A percentile compares a stretch with the other conserved stretches of the same genome.
These are phyloP conservation scores for Drosophila watanabei DNA, from an alignment of 1,140 invertebrate species.

Conservation along the genomic window DNA sequence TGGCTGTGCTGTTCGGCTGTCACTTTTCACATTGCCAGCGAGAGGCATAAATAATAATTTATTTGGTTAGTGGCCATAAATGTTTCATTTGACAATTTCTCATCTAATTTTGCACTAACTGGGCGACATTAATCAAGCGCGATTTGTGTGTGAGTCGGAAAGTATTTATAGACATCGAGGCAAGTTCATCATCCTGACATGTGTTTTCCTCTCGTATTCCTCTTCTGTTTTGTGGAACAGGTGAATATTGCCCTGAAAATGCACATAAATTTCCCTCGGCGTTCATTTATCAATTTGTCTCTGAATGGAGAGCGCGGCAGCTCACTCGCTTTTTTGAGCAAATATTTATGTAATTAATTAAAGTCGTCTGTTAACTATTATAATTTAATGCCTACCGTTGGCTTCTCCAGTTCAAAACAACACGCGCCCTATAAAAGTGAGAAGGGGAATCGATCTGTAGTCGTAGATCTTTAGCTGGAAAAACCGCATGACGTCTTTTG, in stretches of 20 bases:
- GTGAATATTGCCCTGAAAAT: conserved; percentile 51
- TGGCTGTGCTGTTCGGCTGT: conserved; percentile 37
- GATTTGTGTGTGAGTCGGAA: conserved; percentile 44
- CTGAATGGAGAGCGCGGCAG: conserved; percentile 13
- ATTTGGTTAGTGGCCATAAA: conserved; percentile 57
- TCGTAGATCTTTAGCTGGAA: conserved; percentile 54
- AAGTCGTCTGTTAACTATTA: conserved; percentile 64
- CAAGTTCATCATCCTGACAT: conserved; percentile 56
- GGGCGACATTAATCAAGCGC: conserved; percentile 70
- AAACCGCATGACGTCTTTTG: conserved; percentile 57
- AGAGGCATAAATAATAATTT: conserved; percentile 72
- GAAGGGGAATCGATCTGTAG: conserved; percentile 27
- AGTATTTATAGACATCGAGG: conserved; percentile 66
- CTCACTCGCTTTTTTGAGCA: conserved; percentile 57
- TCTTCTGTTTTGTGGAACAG: conserved; percentile 40
- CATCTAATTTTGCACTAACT: conserved; percentile 79
- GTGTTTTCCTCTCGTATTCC: conserved; percentile 40
- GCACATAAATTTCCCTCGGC: conserved; percentile 62
- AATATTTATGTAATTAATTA: conserved; percentile 81
- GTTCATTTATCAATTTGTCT: conserved; percentile 79
- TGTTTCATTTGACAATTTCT: conserved; percentile 67
- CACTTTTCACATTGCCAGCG: conserved; percentile 65
- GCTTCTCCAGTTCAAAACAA: conserved; percentile 39
- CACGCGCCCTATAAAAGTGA: conserved; percentile 54
- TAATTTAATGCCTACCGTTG: conserved; percentile 59